Conservation (phyloP, 2,113 vertebrate genomes). For the Polyodon spathula region DNA sequence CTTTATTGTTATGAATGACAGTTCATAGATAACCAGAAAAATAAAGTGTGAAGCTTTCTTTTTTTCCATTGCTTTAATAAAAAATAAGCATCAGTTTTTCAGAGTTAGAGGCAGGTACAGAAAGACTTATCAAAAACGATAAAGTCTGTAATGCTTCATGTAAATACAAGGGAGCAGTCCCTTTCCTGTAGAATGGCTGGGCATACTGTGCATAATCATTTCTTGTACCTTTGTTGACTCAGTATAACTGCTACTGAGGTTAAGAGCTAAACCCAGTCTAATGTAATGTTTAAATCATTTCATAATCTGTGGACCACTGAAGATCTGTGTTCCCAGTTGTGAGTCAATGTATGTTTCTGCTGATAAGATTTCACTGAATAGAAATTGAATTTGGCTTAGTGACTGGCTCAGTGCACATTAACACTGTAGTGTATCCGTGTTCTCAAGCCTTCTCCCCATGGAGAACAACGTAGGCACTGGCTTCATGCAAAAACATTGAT, state of each 20-base stretch:
- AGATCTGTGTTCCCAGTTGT: neutral
- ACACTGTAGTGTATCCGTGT: conserved; percentile 16
- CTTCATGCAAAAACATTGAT: conserved; percentile 23
- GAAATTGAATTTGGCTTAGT: conserved; percentile 12
- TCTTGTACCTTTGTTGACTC: neutral
- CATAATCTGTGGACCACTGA: neutral
- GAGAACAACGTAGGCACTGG: neutral
- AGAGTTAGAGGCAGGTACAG: too few species aligned
- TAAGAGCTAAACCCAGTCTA: neutral
- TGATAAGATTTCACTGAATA: conserved; percentile 15
- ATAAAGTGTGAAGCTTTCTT: too few species aligned
- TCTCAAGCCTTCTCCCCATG: conserved; percentile 5
- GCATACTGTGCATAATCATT: neutral
- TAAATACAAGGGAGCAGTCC: too few species aligned
- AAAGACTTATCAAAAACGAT: too few species aligned
- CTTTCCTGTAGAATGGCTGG: too few species aligned
- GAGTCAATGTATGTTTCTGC: conserved; percentile 7
- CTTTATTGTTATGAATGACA: too few species aligned
- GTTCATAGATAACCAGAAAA: too few species aligned
- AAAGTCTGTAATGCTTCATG: too few species aligned
- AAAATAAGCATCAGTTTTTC: too few species aligned
- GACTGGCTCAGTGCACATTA: conserved; percentile 13
- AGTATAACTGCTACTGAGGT: neutral
- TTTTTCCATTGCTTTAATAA: too few species aligned
- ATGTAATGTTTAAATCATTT: conserved; percentile 8